Percentiles rank a stretch among this genome's conserved stretches.
Conservation (phyloP, 2,888 invertebrate species). For the Lasius platythorax region DNA sequence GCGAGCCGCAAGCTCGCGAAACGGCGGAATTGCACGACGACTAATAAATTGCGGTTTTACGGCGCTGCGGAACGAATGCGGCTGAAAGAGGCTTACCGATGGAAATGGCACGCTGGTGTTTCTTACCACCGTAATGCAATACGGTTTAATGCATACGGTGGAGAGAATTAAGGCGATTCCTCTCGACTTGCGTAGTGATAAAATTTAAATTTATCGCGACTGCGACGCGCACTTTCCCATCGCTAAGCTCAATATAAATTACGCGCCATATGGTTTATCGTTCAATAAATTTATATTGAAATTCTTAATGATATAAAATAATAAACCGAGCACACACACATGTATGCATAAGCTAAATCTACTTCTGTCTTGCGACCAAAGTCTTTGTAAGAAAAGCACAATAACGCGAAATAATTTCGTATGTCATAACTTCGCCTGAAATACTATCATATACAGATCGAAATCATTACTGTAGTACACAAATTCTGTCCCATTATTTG, state of each 20-base stretch:
- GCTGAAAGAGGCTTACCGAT: conserved; percentile 38
- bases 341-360: background rate
- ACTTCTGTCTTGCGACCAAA: background rate
- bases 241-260: conserved; percentile 35
- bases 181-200: conserved; percentile 46
- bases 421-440: background rate
- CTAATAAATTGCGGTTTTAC: conserved; percentile 69
- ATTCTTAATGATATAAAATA: conserved; percentile 18
- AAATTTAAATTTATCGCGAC: conserved; percentile 51
- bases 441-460: background rate
- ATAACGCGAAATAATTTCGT: conserved; percentile 9
- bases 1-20: conserved; percentile 33
- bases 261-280: conserved; percentile 19
- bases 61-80: conserved; percentile 41
- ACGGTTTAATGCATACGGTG: conserved; percentile 56
- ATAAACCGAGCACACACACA: background rate
- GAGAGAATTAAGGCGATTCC: conserved; percentile 46
- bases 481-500: background rate
- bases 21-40: conserved; percentile 52
- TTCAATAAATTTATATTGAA: conserved; percentile 32
- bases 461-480: conserved; percentile 11
- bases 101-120: conserved; percentile 43
- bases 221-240: conserved; percentile 36
- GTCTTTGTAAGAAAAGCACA: background rate
- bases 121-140: conserved; percentile 49